Evolutionary conservation across 2,888 invertebrate species (phyloP), one percentile per base, ranked within the genome.

Genomic region (Tenodera sinensis): DNA sequence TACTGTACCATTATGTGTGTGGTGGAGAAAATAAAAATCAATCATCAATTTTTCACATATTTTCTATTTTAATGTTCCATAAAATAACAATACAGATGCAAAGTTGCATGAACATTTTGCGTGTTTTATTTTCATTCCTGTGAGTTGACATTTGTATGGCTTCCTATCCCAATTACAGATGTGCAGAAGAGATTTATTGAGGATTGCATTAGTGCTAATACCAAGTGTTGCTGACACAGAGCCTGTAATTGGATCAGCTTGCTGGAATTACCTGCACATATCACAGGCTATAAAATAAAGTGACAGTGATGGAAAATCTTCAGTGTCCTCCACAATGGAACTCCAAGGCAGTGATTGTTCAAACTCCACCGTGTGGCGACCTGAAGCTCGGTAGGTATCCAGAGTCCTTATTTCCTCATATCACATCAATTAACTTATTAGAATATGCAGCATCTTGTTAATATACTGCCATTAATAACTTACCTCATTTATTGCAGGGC

Each of bases 321-420:
- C 82, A 87, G 83, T 87, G 83, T 34, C 42, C 83, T 83, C 82
- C 89, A 88, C 85, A 89, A 90, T 90, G 90, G 89, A 89, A 84
- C 89, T 89, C 89, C 88, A 42, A 84, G 88, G 88, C 87, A 83
- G 87, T 84, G 87, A 88, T 85, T 81, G 87, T 89, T 89, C 88
- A 87, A 89, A 90, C 89, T 84, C 84, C 88, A 87, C 88, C 42
- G 87, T 90, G 88, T 84, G 86, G 88, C 88, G 42, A 71, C 90
- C 90, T 28, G 85, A 89, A 27, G 89, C 90, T 71, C 89, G 90
- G 90, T 90, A 28, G 85, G 90, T n/a, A 88, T 83, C 54, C 54
- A 54, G 2, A 54, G 3, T 54, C 20, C 3, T 54, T 15, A 54
- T 47, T 47, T 47, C 14, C 7, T 71, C 6, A 71, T 12, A 42